Evolutionary conservation across 2,113 vertebrate genomes (phyloP), one percentile per base, ranked within the genome.

Genomic region (Tonatia bakeri): DNA sequence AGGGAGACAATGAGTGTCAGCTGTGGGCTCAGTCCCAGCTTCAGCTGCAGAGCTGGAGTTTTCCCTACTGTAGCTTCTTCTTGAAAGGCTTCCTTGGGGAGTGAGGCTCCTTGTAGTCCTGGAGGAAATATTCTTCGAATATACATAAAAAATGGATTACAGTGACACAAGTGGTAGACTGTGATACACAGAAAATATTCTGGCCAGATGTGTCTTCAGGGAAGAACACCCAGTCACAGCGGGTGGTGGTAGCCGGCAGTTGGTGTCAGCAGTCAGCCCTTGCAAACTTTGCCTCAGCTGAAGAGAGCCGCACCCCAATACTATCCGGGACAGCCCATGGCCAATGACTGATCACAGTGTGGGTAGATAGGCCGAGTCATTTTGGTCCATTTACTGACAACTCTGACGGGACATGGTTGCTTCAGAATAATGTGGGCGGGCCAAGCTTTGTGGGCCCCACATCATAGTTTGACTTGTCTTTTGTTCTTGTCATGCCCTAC

Each of bases 111-210:
- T 45, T 33, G 4, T 4, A 86, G 56, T 36, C 24, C 54, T 31
- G 13, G 56, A n/a, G 22, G 33, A 91, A 52, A 38, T n/a, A 6
- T 2, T 91, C 76, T 36, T 4, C 4, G 45, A 31, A 75, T 33
- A 64, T 4, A n/a, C 8, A 64, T 20, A 20, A 59, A 93, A 22
- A 85, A 47, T 33, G 13, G 26, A 52, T n/a, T n/a, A 19, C 10
- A 36, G 40, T 0, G 1, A 36, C n/a, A 8, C 26, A 79, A 38
- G 20, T 3, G 4, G n/a, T 40, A 19, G 20, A 15, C 47, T 40
- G 43, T 54, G 47, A 20, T n/a, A 26, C 47, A 40, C 69, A 43
- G 4, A 5, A 26, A 9, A 64, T 38, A 4, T n/a, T n/a, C 70
- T 59, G 31, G 9, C 1, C 20, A 50, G 16, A 17, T 70, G 31